A percentile compares a stretch with the other conserved stretches of the same genome.
These are phyloP conservation scores for Hemibagrus wyckioides DNA, from an alignment of 2,113 vertebrate species.

Conservation along the genomic window DNA sequence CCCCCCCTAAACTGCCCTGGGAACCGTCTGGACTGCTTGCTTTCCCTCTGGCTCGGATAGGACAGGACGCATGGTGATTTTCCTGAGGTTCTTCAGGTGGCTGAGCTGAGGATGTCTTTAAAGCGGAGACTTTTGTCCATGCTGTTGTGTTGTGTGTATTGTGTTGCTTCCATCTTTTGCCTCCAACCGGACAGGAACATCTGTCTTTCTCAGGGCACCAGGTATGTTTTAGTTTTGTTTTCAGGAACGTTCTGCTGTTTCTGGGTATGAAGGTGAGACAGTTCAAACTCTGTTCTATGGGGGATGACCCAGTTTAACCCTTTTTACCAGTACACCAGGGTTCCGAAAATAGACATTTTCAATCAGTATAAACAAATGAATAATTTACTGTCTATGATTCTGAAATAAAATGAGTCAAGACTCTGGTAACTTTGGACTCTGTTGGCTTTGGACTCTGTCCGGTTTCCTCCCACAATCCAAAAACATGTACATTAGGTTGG, in stretches of 20 bases:
- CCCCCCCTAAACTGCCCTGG: background rate
- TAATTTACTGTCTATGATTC: too few species aligned
- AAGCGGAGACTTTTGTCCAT: conserved; percentile 71
- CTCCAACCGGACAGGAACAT: conserved; percentile 67
- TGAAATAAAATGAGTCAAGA: too few species aligned
- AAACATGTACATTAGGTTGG: too few species aligned
- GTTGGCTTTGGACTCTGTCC: too few species aligned
- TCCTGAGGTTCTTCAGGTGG: conserved; percentile 2
- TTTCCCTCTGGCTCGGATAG: background rate
- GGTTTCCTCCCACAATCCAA: too few species aligned
- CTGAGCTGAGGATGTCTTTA: conserved; percentile 70
- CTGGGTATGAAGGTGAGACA: background rate
- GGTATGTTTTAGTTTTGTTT: conserved; percentile 62
- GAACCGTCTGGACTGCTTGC: conserved; percentile 11
- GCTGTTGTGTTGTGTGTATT: conserved; percentile 73
- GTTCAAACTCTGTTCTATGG: background rate
- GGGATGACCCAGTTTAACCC: background rate
- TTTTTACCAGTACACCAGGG: background rate
- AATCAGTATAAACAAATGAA: background rate
- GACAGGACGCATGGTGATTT: background rate
- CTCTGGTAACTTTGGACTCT: too few species aligned
- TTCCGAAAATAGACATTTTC: too few species aligned
- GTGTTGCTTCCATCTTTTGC: conserved; percentile 73
- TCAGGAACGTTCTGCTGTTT: background rate
- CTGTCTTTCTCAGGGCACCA: conserved; percentile 60